Percentiles rank a stretch among this genome's conserved stretches.
These are phyloP conservation scores for Crocodylus rhombifer DNA, from an alignment of 2,797 vertebrate species.

Conservation along the genomic window DNA sequence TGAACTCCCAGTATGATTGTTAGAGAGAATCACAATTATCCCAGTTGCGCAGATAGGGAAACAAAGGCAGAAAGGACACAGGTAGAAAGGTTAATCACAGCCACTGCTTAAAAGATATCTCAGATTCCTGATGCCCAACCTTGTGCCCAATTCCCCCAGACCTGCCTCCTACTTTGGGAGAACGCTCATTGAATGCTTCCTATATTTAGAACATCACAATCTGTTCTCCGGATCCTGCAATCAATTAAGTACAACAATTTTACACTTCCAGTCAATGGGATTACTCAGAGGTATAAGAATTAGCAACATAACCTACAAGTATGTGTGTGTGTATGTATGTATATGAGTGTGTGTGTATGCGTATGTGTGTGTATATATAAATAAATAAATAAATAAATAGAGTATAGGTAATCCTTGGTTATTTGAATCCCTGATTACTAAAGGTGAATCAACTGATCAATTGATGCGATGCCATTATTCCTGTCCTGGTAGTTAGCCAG, in stretches of 20 bases:
- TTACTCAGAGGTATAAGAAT: neutral
- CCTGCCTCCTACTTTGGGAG: neutral
- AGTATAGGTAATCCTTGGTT: too few relatives aligned
- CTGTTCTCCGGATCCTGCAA: neutral
- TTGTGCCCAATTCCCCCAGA: neutral
- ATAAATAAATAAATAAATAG: neutral
- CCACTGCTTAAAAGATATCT: neutral
- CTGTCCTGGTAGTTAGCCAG: too few relatives aligned
- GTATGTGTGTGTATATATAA: neutral
- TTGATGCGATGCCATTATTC: too few relatives aligned
- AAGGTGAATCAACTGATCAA: too few relatives aligned
- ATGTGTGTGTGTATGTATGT: neutral
- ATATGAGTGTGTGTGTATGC: too few relatives aligned
- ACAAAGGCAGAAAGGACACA: neutral
- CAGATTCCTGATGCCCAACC: neutral
- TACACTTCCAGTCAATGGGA: neutral
- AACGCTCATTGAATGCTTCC: neutral
- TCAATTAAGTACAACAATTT: neutral
- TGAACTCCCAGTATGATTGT: slow-evolving; percentile 1
- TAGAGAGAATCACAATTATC: neutral
- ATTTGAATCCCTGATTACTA: too few relatives aligned
- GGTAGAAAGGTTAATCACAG: neutral
- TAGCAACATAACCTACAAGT: neutral
- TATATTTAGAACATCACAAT: neutral
- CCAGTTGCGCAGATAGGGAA: neutral